phyloP scores from a whole-genome alignment of 2,113 vertebrate genomes.

The cat (Felis catus) region DNA sequence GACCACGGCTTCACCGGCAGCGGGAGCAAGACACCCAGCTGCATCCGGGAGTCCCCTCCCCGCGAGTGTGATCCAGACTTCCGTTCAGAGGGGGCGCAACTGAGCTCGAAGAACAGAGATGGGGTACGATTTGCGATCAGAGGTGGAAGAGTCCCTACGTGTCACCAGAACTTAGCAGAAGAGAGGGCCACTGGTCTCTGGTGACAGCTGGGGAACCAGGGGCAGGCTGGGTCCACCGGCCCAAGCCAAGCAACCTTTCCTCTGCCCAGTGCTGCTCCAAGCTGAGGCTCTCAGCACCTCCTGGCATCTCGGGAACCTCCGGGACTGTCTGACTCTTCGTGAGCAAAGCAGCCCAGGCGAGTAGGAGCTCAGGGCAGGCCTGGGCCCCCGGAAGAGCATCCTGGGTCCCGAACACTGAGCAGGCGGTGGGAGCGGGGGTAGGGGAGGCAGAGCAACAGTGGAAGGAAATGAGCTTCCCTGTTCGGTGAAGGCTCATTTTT shows the following conservation, averaged over 20 bases:
- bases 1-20: accelerated
- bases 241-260: neutral
- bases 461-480: neutral
- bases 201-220: neutral
- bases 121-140: neutral
- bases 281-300: neutral
- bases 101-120: neutral
- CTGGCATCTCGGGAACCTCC: neutral
- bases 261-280: neutral
- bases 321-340: neutral
- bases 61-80: neutral
- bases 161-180: neutral
- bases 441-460: neutral
- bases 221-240: neutral
- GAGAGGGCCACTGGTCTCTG: neutral
- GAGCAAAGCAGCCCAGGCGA: neutral
- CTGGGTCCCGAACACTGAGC: neutral
- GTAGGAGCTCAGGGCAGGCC: neutral
- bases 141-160: neutral
- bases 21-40: neutral
- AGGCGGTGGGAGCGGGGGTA: neutral
- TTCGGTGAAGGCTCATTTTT: neutral
- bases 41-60: neutral
- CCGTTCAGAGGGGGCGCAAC: neutral
- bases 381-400: neutral